Conservation (phyloP, 2,113 vertebrate genomes). For the Centropus unirufus region DNA sequence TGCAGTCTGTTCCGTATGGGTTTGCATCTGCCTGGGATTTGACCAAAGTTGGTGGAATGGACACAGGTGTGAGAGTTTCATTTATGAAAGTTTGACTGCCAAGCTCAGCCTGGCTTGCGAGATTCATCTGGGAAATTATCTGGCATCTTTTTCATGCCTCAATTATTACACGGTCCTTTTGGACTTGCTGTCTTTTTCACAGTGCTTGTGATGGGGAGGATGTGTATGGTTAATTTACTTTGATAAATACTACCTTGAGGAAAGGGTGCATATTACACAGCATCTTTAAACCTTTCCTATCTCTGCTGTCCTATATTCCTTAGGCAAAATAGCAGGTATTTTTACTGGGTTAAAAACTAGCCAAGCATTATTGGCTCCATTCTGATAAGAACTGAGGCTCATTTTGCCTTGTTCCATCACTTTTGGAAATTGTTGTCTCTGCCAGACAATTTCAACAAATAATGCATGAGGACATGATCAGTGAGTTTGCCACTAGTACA, state of each 20-base stretch:
- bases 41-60: fast-evolving
- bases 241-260: background rate
- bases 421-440: background rate
- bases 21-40: constrained; percentile 6
- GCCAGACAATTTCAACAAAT: background rate
- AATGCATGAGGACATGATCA: background rate
- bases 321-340: background rate
- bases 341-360: background rate
- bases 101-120: background rate
- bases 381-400: background rate
- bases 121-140: background rate
- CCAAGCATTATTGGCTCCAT: background rate
- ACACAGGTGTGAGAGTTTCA: background rate
- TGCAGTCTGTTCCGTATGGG: background rate
- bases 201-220: background rate
- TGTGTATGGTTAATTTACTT: background rate
- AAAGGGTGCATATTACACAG: background rate
- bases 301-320: background rate
- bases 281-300: background rate
- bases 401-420: background rate
- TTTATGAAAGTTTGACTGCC: background rate
- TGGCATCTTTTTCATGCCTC: background rate
- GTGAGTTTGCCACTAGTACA: background rate
- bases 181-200: background rate
- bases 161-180: fast-evolving